phyloP scores from a whole-genome alignment of 2,888 invertebrate genomes.

The Erebia epiphron region DNA sequence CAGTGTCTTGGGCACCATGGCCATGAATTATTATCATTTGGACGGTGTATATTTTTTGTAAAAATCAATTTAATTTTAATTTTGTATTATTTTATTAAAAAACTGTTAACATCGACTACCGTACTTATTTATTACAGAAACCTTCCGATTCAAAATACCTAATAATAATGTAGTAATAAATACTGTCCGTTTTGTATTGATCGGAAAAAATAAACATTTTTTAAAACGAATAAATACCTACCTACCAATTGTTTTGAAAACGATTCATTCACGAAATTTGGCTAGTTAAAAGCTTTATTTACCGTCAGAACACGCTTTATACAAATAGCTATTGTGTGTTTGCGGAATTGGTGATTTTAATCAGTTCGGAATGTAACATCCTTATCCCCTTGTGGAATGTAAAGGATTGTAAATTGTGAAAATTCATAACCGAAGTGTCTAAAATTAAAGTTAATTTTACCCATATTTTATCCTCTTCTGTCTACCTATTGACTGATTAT shows the following conservation, averaged over 20 bases:
- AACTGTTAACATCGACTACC: no score
- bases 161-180: no score
- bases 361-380: conserved; percentile 27
- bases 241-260: conserved; percentile 22
- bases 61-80: no score
- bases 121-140: no score
- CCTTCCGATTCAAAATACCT: no score
- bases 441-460: not conserved
- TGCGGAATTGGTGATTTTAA: conserved; percentile 24
- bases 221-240: not conserved
- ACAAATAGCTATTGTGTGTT: conserved; percentile 25
- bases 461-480: not conserved
- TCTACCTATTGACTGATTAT: no score
- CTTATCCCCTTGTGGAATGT: conserved; percentile 17
- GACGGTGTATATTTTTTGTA: no score
- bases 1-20: no score
- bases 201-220: no score
- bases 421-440: conserved; percentile 2
- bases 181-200: no score
- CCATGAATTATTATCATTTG: no score
- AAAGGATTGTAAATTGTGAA: conserved; percentile 11
- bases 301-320: conserved; percentile 32
- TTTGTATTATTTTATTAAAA: no score
- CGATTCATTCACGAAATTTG: conserved; percentile 38
- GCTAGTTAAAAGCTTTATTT: conserved; percentile 30